phyloP scores from a whole-genome alignment of 1,140 invertebrate genomes.

The Drosophila lacertosa region DNA sequence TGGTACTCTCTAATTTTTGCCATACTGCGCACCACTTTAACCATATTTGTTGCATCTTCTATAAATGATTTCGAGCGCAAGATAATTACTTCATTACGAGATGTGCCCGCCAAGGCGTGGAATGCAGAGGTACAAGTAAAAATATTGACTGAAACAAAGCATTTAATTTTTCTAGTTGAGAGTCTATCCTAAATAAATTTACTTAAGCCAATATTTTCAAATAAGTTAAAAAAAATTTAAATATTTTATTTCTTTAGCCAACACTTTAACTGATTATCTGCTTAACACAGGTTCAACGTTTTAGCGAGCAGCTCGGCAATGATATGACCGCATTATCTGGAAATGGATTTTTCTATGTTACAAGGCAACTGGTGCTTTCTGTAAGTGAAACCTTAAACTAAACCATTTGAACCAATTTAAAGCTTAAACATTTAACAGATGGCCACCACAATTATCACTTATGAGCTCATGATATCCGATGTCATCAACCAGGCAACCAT shows the following conservation, averaged over 20 bases:
- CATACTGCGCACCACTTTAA: conserved; percentile 85
- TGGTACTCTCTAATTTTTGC: conserved; percentile 88
- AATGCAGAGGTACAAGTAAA: conserved; percentile 85
- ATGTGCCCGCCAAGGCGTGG: conserved; percentile 86
- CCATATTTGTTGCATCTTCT: conserved; percentile 86
- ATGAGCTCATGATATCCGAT: conserved; percentile 86
- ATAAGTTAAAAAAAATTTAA: too few species aligned
- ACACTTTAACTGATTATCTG: background rate
- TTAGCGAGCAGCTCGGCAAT: conserved; percentile 86
- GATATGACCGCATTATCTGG: conserved; percentile 87
- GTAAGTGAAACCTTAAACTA: conserved; percentile 35
- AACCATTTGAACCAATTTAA: background rate
- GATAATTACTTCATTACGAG: conserved; percentile 85
- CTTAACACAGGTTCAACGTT: conserved; percentile 82
- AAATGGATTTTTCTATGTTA: conserved; percentile 87
- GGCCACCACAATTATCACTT: conserved; percentile 88
- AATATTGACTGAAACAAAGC: too few species aligned
- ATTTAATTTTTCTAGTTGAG: too few species aligned
- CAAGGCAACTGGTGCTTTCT: conserved; percentile 86
- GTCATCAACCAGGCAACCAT: conserved; percentile 77
- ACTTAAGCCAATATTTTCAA: too few species aligned
- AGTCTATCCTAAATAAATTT: background rate
- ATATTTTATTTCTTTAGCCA: too few species aligned
- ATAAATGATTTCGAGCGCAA: conserved; percentile 87
- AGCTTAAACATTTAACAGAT: conserved; percentile 64